Evolutionary conservation across 1,140 invertebrate genomes (phyloP), one percentile per base, ranked within the genome.

Genomic region (Saccostrea echinata): DNA sequence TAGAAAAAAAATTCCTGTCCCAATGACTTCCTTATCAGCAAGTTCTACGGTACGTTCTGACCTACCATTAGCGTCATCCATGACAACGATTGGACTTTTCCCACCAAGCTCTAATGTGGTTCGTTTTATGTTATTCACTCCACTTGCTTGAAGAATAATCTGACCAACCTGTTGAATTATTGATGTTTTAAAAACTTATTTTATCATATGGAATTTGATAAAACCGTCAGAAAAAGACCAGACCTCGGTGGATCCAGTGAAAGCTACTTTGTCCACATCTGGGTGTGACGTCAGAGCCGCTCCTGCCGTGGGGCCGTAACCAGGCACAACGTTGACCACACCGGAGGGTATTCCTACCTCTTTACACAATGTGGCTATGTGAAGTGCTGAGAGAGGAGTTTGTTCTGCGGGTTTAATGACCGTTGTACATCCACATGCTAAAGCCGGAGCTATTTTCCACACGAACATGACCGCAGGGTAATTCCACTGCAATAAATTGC

Each of bases 51-150:
- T 43, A 57, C 16, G 21, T 57, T 11, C 11, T 13, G 82, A 92
- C 93, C 93, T 93, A 95, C 95, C 61, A 94, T 99, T 97, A 84
- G 96, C 97, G 95, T 98, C 98, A 90, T 97, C 96, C 91, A 97
- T 97, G 27, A 99, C 95, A 43, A 98, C 96, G 12, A 98, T 95
- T 6, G 98, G 98, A 95, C 97, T 98, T 94, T 99, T 99, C 61
- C 98, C 98, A 80, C 98, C 98, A 71, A 98, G 95, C 95, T 99
- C 98, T 43, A 99, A 95, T 13, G 97, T 97, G 0, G 92, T 90
- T 21, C 92, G 85, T 88, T 94, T 94, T 57, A 98, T 94, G 94
- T 98, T 98, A 51, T 96, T 96, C 61, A 96, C 96, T 3, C 96
- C 97, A 11, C 97, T 96, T 55, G 96, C 96, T 92, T 96, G 94